Conservation (phyloP, 2,797 vertebrate genomes). For the Ambastaia sidthimunki region DNA sequence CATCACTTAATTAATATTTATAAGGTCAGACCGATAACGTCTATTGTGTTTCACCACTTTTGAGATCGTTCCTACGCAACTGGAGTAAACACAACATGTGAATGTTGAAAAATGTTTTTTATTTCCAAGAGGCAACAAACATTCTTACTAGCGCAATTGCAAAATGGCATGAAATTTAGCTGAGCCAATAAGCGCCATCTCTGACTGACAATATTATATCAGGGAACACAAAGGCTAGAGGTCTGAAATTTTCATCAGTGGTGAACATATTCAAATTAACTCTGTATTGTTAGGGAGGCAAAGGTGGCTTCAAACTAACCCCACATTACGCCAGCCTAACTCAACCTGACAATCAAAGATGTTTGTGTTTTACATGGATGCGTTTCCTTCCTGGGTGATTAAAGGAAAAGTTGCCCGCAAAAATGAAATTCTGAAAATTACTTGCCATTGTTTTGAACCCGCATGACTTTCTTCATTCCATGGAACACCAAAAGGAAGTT, state of each 20-base stretch:
- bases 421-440: not conserved
- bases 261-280: constrained; percentile 53
- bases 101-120: too few relatives aligned
- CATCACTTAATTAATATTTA: too few relatives aligned
- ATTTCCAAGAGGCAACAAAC: not conserved
- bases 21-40: too few relatives aligned
- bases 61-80: too few relatives aligned
- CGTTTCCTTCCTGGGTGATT: not conserved
- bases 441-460: not conserved
- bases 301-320: constrained; percentile 44
- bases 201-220: constrained; percentile 47
- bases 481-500: too few relatives aligned
- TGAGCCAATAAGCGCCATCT: constrained; percentile 41
- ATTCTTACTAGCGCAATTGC: constrained; percentile 16
- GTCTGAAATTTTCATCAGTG: constrained; percentile 53
- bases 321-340: constrained; percentile 41
- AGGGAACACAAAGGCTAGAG: constrained; percentile 14
- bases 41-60: too few relatives aligned
- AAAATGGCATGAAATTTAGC: constrained; percentile 38
- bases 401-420: not conserved
- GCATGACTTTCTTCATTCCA: not conserved
- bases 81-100: too few relatives aligned
- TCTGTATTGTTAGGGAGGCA: constrained; percentile 46
- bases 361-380: constrained; percentile 29
- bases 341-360: constrained; percentile 43